Conservation (phyloP, 1,140 invertebrate genomes). For the Neodiprion pinetum region DNA sequence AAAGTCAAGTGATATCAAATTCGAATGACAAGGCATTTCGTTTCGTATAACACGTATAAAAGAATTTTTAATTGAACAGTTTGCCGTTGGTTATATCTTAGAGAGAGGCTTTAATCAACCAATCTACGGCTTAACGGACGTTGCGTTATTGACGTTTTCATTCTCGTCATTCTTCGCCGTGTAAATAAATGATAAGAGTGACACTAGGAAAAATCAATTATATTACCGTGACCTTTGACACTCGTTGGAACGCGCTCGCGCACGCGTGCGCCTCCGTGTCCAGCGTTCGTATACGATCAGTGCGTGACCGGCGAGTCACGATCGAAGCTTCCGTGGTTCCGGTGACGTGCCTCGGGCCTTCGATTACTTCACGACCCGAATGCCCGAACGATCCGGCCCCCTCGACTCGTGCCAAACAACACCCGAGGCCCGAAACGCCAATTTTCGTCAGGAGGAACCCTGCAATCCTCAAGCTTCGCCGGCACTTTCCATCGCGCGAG, state of each 20-base stretch:
- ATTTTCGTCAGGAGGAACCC: too few species aligned
- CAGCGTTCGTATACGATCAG: background rate
- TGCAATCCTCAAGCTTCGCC: too few species aligned
- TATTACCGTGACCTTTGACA: background rate
- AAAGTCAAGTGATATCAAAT: too few species aligned
- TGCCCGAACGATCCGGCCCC: too few species aligned
- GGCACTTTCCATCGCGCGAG: too few species aligned
- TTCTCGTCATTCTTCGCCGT: background rate
- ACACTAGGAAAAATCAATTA: background rate
- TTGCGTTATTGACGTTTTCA: background rate
- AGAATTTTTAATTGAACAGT: too few species aligned
- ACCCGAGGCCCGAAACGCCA: too few species aligned
- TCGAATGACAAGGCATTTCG: too few species aligned
- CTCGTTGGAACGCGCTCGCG: background rate
- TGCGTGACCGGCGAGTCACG: constrained; percentile 49
- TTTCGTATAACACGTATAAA: too few species aligned
- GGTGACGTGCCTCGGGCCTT: constrained; percentile 48
- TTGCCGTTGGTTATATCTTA: background rate
- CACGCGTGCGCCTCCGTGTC: background rate
- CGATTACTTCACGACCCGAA: background rate
- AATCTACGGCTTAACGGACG: background rate
- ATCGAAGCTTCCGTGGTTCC: constrained; percentile 41
- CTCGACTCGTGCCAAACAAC: too few species aligned
- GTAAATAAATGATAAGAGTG: background rate
- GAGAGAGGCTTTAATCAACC: background rate